Base-by-base conservation (phyloP, 1,140 invertebrate genomes). In the Drosophila ambigua region DNA sequence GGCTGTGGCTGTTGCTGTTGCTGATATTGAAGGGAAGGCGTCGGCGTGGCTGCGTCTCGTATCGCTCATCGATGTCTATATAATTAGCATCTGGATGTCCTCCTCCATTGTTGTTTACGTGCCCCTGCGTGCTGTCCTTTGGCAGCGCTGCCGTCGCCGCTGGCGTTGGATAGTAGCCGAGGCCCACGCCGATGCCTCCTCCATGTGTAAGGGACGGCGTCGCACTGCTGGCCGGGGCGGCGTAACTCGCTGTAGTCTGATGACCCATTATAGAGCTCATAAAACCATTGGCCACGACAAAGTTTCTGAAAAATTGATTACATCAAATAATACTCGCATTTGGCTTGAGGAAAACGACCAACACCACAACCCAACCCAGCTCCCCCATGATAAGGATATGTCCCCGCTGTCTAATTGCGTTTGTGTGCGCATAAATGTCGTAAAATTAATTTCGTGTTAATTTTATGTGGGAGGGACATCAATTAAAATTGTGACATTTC, bases 211-310 rank as follows among this genome's bases (percentile, higher is more conserved):
- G 20, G 31, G 72, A 53, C 72, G 74, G 55, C 59, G 49, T 58
- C 45, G 60, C 16, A 49, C 35, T 49, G 50, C 26, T 23, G 15
- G 41, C 46, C 6, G 65, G 55, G 8, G 62, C 45, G 44, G 55
- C 72, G 49, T 79, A 77, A 62, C 71, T 67, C 48, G 82, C 49
- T 41, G 35, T 39, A 4, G 35, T 39, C 35, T 39, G 35, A 39
- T 90, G 90, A 44, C 87, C 87, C 80, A 91, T 91, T 55, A 92
- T 90, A 54, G 79, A 88, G 60, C 79, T 90, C 91, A 92, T 92
- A 84, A 91, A 92, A 90, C 91, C 91, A 90, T 92, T 92, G 77
- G 91, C 91, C 74, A 92, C 91, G 68, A 92, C 91, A 90, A 92
- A 92, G 77, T 92, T 91, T 71, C 91, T 92, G 76, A 87, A 91